These are phyloP conservation scores for Magallana nippona DNA, from an alignment of 2,888 invertebrate species.

Conservation along the genomic window DNA sequence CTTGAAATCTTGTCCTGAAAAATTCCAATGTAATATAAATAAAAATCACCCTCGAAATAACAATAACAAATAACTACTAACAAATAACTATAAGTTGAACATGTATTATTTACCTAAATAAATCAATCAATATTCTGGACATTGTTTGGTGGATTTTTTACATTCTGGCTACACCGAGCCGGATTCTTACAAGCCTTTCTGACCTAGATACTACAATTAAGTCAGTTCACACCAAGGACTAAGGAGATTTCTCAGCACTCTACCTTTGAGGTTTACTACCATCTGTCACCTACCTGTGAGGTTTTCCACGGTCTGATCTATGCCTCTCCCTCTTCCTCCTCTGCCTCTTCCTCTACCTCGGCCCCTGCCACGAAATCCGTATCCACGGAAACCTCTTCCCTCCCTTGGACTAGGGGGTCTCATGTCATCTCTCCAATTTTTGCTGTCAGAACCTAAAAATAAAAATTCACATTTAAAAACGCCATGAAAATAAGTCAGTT, in stretches of 20 bases:
- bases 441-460: constrained; percentile 66
- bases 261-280: constrained; percentile 63
- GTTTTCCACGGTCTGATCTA: constrained; percentile 60
- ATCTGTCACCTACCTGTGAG: constrained; percentile 63
- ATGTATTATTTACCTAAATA: not conserved
- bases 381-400: constrained; percentile 81
- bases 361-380: constrained; percentile 77
- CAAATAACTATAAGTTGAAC: not conserved
- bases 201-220: no score
- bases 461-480: not conserved
- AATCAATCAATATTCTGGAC: not conserved
- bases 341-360: constrained; percentile 60
- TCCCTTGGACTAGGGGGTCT: constrained; percentile 77
- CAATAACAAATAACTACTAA: not conserved
- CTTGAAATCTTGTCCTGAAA: constrained; percentile 54
- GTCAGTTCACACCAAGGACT: not conserved
- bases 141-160: not conserved
- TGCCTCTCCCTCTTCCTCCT: constrained; percentile 61
- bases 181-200: no score
- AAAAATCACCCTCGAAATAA: no score
- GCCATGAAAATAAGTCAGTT: not conserved
- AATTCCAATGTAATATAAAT: not conserved
- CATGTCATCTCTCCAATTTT: constrained; percentile 73
- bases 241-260: not conserved
- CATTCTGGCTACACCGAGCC: not conserved